Evolutionary conservation across 2,797 vertebrate species (phyloP).

Genomic region (Mastacembelus armatus): DNA sequence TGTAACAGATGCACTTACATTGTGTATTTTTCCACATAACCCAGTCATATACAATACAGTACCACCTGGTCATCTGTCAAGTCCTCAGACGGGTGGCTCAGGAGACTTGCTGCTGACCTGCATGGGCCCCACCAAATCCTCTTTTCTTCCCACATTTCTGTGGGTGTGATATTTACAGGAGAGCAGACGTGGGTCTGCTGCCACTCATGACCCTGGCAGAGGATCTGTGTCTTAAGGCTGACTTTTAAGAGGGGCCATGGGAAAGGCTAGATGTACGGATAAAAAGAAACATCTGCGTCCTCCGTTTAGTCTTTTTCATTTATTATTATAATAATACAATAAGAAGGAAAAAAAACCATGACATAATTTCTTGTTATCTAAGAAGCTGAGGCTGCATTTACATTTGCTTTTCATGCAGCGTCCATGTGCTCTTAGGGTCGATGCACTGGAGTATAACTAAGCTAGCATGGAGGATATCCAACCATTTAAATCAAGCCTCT

Average conservation of each 20-base stretch:
- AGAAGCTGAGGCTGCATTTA: constrained; percentile 83
- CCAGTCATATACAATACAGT: constrained; percentile 46
- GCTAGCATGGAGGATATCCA: constrained; percentile 88
- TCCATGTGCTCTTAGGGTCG: constrained; percentile 81
- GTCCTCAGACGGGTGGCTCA: constrained; percentile 49
- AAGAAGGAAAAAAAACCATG: constrained; percentile 71
- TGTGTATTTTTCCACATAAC: constrained; percentile 27
- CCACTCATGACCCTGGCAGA: constrained; percentile 77
- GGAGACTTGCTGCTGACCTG: constrained; percentile 61
- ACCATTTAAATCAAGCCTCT: constrained; percentile 86
- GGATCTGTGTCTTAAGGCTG: constrained; percentile 66
- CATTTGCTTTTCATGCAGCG: constrained; percentile 83
- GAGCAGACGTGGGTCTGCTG: constrained; percentile 72
- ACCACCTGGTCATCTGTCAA: constrained; percentile 73
- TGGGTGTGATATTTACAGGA: constrained; percentile 70
- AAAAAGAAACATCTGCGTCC: constrained; percentile 86
- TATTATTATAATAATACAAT: constrained; percentile 86
- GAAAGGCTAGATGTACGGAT: constrained; percentile 68
- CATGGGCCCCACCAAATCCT: constrained; percentile 74
- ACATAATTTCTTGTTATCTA: constrained; percentile 86
- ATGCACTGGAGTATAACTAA: constrained; percentile 90
- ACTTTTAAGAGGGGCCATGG: constrained; percentile 54
- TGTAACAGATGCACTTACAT: constrained; percentile 55
- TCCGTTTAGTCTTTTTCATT: constrained; percentile 77
- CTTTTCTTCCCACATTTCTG: constrained; percentile 70